These are phyloP conservation scores for Caenorhabditis drosophilae DNA, from an alignment of 2,888 invertebrate genomes.

Conservation along the genomic window DNA sequence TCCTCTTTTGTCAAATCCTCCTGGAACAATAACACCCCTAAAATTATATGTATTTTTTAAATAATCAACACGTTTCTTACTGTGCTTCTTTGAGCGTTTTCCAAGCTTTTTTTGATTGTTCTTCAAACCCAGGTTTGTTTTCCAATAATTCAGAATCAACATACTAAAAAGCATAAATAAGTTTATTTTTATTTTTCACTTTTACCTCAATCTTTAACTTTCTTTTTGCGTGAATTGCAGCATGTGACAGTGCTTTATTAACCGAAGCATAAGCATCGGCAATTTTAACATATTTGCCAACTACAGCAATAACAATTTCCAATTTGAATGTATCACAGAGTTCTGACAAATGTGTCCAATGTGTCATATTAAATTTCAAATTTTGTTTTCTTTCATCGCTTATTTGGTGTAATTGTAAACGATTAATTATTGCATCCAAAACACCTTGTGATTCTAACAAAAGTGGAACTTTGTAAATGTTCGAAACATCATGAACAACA, in stretches of 20 bases:
- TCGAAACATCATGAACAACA: constrained; percentile 89
- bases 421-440: constrained; percentile 40
- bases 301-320: constrained; percentile 78
- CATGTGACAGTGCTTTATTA: constrained; percentile 82
- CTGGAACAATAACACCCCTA: constrained; percentile 92
- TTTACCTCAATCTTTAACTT: constrained; percentile 80
- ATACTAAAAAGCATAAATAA: constrained; percentile 24
- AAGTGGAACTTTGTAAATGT: constrained; percentile 93
- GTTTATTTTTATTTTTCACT: constrained; percentile 2
- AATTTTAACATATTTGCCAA: constrained; percentile 81
- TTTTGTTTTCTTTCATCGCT: constrained; percentile 17
- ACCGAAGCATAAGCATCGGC: constrained; percentile 88
- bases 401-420: constrained; percentile 37
- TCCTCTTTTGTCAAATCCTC: constrained; percentile 94
- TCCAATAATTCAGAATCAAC: constrained; percentile 55
- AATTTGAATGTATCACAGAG: constrained; percentile 53
- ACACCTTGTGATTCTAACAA: constrained; percentile 80
- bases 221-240: constrained; percentile 83
- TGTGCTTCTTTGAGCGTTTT: constrained; percentile 47
- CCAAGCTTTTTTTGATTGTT: constrained; percentile 50
- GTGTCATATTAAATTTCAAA: constrained; percentile 55
- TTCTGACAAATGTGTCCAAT: constrained; percentile 58
- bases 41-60: constrained; percentile 26
- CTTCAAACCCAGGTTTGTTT: constrained; percentile 32
- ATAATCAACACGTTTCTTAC: constrained; percentile 33